phyloP scores from a whole-genome alignment of 2,888 invertebrate genomes.

The Eucera pruinosa region DNA sequence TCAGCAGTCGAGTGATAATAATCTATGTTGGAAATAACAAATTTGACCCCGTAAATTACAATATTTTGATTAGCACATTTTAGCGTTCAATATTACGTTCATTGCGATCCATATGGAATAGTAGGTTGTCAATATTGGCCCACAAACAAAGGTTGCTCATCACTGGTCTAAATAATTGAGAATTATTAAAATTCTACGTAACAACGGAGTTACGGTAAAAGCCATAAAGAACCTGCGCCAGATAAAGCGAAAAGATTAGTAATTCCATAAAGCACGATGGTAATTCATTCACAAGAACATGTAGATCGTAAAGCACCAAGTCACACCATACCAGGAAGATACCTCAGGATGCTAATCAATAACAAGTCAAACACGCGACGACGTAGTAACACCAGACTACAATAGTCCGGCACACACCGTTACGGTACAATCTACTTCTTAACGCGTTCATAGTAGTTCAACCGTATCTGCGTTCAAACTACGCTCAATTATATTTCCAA shows the following conservation, averaged over 20 bases:
- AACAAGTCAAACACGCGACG: constrained; percentile 15
- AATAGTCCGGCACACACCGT: neutral
- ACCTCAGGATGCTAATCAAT: constrained; percentile 14
- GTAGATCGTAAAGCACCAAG: neutral
- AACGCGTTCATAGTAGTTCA: neutral
- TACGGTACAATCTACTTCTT: neutral
- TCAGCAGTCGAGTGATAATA: too few relatives aligned
- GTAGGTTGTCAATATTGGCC: too few relatives aligned
- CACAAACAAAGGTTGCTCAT: too few relatives aligned
- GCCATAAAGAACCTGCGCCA: neutral
- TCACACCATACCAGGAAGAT: constrained; percentile 18
- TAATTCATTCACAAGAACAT: neutral
- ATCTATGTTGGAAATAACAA: too few relatives aligned
- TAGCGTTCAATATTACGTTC: too few relatives aligned
- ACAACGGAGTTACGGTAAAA: neutral
- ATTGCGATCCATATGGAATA: too few relatives aligned
- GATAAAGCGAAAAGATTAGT: too few relatives aligned
- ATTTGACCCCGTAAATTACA: too few relatives aligned
- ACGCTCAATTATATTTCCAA: neutral
- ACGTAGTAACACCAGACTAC: constrained; percentile 11
- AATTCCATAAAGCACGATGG: neutral
- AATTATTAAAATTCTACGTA: too few relatives aligned
- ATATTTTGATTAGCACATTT: too few relatives aligned
- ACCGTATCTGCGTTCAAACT: too few relatives aligned
- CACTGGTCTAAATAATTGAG: too few relatives aligned